Evolutionary conservation across 2,113 vertebrate species (phyloP), one percentile per base, ranked within the genome.

Genomic region (Diphyllodes magnificus): DNA sequence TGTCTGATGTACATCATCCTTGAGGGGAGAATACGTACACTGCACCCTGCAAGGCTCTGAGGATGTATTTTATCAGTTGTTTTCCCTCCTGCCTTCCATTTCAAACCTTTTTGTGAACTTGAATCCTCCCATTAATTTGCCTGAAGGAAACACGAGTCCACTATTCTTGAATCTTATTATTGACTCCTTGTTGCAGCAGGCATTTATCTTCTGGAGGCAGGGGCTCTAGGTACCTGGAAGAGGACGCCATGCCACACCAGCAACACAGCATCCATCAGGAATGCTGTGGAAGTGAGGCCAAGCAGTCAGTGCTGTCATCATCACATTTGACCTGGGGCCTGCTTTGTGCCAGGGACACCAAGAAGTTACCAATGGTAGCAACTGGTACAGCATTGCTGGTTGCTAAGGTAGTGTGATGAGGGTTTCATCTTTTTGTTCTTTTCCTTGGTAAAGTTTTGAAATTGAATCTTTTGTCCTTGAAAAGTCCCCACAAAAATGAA

Each of bases 391-490:
- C 1, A 0, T 17, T 82, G 54, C 25, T 82, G 85, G 68, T 69
- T 2, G 0, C 30, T 90, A 10, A 76, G 75, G 56, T 37, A 53
- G 15, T 2, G 22, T 88, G 37, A 35, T 1, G 15, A 15, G 13
- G 15, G 10, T 45, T 94, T 75, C 1, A 24, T 71, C 3, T 27
- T 16, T 54, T 37, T 25, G 35, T 91, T 11, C 18, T 66, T n/a
- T 82, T 68, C 37, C 7, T 49, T 57, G 10, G 19, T 77, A 11
- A 73, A 79, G 44, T 73, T 86, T 75, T 56, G 51, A 70, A 89
- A 81, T 93, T 59, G 15, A 92, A 86, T 65, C 25, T 23, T 92
- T 82, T 95, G 87, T 94, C 93, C 92, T 96, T 97, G 92, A 88
- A 70, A 88, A 94, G 64, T 86, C 75, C 28, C 23, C 51, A 77